Base-by-base conservation (phyloP, 2,113 vertebrate species). In the Irena cyanogastra region DNA sequence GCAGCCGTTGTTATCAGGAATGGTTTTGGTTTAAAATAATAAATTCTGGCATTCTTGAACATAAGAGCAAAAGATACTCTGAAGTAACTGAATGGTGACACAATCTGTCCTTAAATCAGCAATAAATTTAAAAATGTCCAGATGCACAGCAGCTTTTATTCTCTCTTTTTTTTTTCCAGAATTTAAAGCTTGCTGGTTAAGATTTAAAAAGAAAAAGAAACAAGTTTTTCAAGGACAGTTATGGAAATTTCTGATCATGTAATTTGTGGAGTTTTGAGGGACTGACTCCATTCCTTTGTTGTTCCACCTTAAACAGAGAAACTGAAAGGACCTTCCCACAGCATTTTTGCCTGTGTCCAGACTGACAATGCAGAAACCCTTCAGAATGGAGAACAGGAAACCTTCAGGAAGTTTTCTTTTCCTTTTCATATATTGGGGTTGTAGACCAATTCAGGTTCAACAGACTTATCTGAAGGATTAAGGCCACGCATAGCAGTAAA, bases 311-410 rank as follows among this genome's bases (percentile, higher is more conserved):
- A 72, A 95, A 69, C 17, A 50, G 23, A 72, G 54, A 39, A 68
- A 76, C 50, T 47, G 64, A 59, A 89, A 94, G 35, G 69, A 47
- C 27, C 27, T 78, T 89, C 42, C 61, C 75, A 50, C 42, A 79
- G 61, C 23, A 42, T 42, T 89, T 50, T 42, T 74, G 65, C 52
- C 68, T 82, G 77, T 82, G 80, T 76, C 28, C 28, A 57, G 83
- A 71, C 84, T 88, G 22, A 74, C 68, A 86, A 86, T 52, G 59
- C 42, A 88, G 35, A 88, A 91, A 77, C 26, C 13, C 85, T 91
- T 94, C 82, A 83, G 82, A 96, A 94, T 18, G 56, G 47, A 77
- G 78, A 85, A 30, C 70, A 47, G n/a, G 63, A 94, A 95, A 77
- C 35, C 39, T 66, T 18, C 53, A 53, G 63, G 83, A 95, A 90